Percentiles rank a stretch among this genome's conserved stretches.
These are phyloP conservation scores for Xiphophorus couchianus DNA, from an alignment of 2,113 vertebrate genomes.

Conservation along the genomic window DNA sequence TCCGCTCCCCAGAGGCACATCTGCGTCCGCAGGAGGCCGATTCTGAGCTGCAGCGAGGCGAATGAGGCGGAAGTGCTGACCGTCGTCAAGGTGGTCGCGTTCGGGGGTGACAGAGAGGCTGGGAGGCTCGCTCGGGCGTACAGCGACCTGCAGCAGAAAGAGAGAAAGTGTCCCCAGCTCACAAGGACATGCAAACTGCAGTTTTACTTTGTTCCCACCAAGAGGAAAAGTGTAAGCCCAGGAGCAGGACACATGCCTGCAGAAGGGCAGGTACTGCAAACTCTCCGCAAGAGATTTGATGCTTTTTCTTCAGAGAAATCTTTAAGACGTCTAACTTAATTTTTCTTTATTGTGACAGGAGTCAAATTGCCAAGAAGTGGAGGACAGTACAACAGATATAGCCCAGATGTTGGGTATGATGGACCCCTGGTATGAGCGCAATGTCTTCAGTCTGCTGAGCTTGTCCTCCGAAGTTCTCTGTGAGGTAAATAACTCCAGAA, in stretches of 20 bases:
- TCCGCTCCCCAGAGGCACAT: conserved; percentile 63
- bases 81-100: conserved; percentile 87
- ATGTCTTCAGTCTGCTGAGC: conserved; percentile 89
- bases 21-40: conserved; percentile 84
- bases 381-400: conserved; percentile 87
- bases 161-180: conserved; percentile 84
- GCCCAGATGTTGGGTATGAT: conserved; percentile 89
- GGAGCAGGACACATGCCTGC: conserved; percentile 24
- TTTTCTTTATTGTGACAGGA: conserved; percentile 37
- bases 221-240: conserved; percentile 67
- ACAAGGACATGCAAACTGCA: conserved; percentile 89
- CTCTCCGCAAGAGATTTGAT: neutral
- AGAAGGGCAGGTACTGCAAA: conserved; percentile 13
- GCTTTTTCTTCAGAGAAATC: neutral
- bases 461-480: conserved; percentile 88
- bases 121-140: conserved; percentile 93
- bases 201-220: conserved; percentile 90
- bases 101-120: conserved; percentile 89
- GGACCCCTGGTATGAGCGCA: conserved; percentile 95
- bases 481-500: conserved; percentile 78
- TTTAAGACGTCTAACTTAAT: neutral
- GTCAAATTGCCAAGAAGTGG: conserved; percentile 1
- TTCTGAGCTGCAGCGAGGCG: conserved; percentile 84
- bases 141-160: conserved; percentile 86
- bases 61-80: conserved; percentile 54